Evolutionary conservation across 2,797 vertebrate species (phyloP), one percentile per base, ranked within the genome.

Genomic region (Parauchenoglanis ngamensis): DNA sequence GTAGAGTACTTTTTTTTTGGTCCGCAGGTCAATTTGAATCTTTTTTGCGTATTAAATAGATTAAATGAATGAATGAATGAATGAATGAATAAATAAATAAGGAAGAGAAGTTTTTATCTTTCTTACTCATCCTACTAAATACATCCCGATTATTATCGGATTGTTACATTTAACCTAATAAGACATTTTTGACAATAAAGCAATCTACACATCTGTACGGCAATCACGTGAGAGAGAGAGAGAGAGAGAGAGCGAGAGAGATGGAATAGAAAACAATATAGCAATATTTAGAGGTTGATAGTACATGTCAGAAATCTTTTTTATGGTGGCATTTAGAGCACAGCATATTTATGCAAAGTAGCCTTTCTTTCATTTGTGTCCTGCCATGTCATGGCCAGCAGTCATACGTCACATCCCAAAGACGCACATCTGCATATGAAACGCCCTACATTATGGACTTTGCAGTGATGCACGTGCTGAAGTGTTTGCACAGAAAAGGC

Each of bases 321-420:
- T 68, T 56, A 59, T 86, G 73, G 31, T 90, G 72, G 7, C 77
- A 63, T 81, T 77, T 77, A 23, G 31, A 88, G 35, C 86, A 87
- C 54, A 46, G 56, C 65, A 86, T 80, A 86, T 65, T 88, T 46
- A 85, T 89, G 88, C 86, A 84, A 85, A 90, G 86, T 79, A 46
- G 46, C 63, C 63, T 67, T 65, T 83, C 63, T 84, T 68, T 81
- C 11, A 87, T 84, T 87, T 72, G 81, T 52, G 78, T 90, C 82
- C 84, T 87, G 90, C 57, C 79, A 86, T 89, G 72, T 86, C 75
- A 87, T 89, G 92, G 84, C 92, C 87, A 92, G 83, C 91, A 87
- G 86, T 89, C 91, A 84, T 87, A 85, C 83, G 83, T 89, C 90
- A 90, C 83, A 86, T 88, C 87, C 87, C 87, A 89, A 85, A 83